Evolutionary conservation across 2,113 vertebrate genomes (phyloP), one percentile per base, ranked within the genome.

Genomic region (Pelecanoides urinatrix): DNA sequence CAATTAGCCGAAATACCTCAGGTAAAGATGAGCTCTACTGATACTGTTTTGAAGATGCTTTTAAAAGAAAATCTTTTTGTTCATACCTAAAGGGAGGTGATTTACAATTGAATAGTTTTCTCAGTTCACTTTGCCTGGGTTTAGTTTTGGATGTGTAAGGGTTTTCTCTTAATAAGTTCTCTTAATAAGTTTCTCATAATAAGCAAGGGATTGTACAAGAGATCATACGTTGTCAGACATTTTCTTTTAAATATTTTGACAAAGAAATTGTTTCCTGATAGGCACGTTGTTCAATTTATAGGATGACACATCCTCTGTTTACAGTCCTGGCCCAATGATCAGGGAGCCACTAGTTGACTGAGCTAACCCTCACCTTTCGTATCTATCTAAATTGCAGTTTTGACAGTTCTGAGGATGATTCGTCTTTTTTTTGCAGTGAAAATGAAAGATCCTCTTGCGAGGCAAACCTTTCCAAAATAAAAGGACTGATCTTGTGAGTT

Each of bases 1-100:
- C 99, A 99, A 75, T 98, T 99, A 94, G 95, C 97, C 11, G 98
- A 99, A 96, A 98, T 99, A 98, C 99, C 99, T 98, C 97, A 98
- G 98, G 99, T 99, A 98, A 98, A 97, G 75, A 61, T 56, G 22
- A 70, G 25, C 36, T 90, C 27, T 76, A 6, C 38, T 62, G 21
- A 42, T 70, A 59, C 18, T 58, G 34, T 78, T 95, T 78, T 77
- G 58, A 94, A 68, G 9, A 61, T 42, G 12, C 30, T 84, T 89
- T 93, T 74, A 42, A 44, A 87, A 78, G n/a, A 71, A 80, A 88
- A 62, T 12, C 9, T 80, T 78, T 77, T 76, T 6, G 6, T 94
- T 88, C 26, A 27, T 75, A 65, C 30, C 32, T 73, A 34, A 47
- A 58, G 23, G 26, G 61, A 72, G 17, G 32, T 36, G 26, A 36